A percentile compares a stretch with the other conserved stretches of the same genome.
phyloP scores from a whole-genome alignment of 2,888 invertebrate genomes.

The Nemurella pictetii region DNA sequence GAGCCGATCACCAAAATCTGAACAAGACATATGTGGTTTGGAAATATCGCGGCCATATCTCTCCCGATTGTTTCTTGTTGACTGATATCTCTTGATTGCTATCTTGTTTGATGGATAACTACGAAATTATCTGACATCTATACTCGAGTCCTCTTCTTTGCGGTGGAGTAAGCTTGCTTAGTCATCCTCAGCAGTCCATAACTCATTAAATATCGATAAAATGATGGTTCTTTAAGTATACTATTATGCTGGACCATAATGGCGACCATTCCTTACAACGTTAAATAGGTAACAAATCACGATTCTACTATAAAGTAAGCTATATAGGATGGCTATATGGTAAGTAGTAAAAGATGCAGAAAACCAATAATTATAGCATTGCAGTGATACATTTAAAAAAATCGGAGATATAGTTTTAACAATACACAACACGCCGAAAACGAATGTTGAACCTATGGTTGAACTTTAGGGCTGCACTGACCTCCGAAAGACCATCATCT shows the following conservation, averaged over 20 bases:
- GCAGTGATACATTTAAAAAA: too few relatives aligned
- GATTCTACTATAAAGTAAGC: background rate
- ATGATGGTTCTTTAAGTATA: background rate
- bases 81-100: background rate
- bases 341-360: too few relatives aligned
- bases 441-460: too few relatives aligned
- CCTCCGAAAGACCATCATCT: too few relatives aligned
- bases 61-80: background rate
- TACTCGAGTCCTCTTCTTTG: background rate
- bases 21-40: background rate
- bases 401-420: too few relatives aligned
- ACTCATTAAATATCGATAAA: background rate
- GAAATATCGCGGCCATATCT: background rate
- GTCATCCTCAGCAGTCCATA: background rate
- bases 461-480: too few relatives aligned
- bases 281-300: background rate
- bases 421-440: too few relatives aligned
- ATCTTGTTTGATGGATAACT: conserved; percentile 5
- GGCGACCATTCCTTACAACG: background rate
- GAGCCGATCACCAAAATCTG: background rate
- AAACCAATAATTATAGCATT: too few relatives aligned
- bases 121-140: conserved; percentile 14
- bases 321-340: too few relatives aligned
- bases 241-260: background rate
- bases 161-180: background rate